Evolutionary conservation across 1,140 invertebrate species (phyloP).

Genomic region (Leucophenga varia): DNA sequence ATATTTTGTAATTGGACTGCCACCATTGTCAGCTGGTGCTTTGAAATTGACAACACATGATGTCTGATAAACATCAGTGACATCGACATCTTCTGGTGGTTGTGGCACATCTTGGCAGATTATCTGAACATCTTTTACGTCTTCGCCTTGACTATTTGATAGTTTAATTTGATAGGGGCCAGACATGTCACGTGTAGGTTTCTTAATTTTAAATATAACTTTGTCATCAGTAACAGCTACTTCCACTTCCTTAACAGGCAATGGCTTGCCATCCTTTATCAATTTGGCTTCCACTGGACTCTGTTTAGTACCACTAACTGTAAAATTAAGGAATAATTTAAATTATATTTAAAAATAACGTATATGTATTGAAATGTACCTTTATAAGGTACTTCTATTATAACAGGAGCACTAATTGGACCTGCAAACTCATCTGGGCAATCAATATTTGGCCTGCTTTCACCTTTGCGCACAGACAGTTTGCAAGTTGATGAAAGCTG

Average conservation of each 20-base stretch:
- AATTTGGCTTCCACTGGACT: constrained; percentile 86
- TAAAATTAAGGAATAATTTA: constrained; percentile 6
- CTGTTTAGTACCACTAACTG: constrained; percentile 83
- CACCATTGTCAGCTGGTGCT: constrained; percentile 89
- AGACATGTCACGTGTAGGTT: constrained; percentile 76
- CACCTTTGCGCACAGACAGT: constrained; percentile 80
- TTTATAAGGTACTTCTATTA: constrained; percentile 89
- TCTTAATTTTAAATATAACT: constrained; percentile 86
- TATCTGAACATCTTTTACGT: constrained; percentile 78
- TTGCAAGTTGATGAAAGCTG: constrained; percentile 78
- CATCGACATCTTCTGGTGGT: constrained; percentile 84
- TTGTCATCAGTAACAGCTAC: constrained; percentile 87
- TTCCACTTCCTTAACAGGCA: constrained; percentile 86
- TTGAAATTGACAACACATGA: constrained; percentile 92
- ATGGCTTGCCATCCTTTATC: constrained; percentile 82
- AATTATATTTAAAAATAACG: constrained; percentile 3
- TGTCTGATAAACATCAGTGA: constrained; percentile 88
- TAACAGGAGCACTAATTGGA: constrained; percentile 74
- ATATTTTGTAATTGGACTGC: constrained; percentile 86
- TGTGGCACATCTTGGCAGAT: constrained; percentile 90
- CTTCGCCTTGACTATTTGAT: constrained; percentile 84
- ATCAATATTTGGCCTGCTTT: constrained; percentile 78
- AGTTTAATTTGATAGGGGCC: constrained; percentile 86
- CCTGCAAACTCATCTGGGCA: constrained; percentile 80
- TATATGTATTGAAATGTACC: constrained; percentile 60